Evolutionary conservation across 2,888 invertebrate genomes (phyloP).

Genomic region (Gari tellinella): DNA sequence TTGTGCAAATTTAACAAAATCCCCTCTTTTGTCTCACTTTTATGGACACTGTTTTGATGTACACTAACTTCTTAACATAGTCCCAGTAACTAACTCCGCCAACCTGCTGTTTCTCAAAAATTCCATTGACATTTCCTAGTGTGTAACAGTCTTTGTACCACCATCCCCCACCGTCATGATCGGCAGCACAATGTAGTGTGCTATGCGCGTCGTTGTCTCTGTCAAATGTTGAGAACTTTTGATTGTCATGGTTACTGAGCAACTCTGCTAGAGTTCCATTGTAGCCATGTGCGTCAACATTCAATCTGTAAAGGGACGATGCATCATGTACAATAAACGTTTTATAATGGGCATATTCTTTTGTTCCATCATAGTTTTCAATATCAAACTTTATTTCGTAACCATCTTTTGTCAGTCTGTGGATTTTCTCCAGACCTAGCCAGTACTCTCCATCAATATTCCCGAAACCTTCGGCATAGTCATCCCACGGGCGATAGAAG

Average conservation of each 20-base stretch:
- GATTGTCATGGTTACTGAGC: conserved; percentile 35
- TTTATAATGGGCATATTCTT: conserved; percentile 34
- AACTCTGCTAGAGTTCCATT: conserved; percentile 21
- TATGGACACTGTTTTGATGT: no score
- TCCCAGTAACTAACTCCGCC: conserved; percentile 35
- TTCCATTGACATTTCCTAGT: conserved; percentile 34
- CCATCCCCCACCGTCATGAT: conserved; percentile 37
- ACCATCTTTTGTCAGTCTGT: conserved; percentile 32
- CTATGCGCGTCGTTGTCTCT: conserved; percentile 26
- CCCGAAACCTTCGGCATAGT: conserved; percentile 40
- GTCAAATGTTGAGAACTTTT: conserved; percentile 47
- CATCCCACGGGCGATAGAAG: conserved; percentile 41
- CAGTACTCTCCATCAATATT: conserved; percentile 35
- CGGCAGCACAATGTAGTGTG: conserved; percentile 1
- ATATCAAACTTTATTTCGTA: conserved; percentile 36
- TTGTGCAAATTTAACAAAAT: no score
- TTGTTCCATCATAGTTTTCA: conserved; percentile 33
- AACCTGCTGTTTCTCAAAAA: conserved; percentile 21
- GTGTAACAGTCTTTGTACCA: conserved; percentile 37
- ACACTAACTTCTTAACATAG: no score
- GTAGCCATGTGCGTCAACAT: conserved; percentile 84
- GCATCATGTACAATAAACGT: conserved; percentile 36
- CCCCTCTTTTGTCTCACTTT: no score
- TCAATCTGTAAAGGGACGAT: conserved; percentile 35
- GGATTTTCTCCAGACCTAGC: conserved; percentile 46